These are phyloP conservation scores for Lepidocolaptes lacrymiger DNA, from an alignment of 2,797 vertebrate species.

Conservation along the genomic window DNA sequence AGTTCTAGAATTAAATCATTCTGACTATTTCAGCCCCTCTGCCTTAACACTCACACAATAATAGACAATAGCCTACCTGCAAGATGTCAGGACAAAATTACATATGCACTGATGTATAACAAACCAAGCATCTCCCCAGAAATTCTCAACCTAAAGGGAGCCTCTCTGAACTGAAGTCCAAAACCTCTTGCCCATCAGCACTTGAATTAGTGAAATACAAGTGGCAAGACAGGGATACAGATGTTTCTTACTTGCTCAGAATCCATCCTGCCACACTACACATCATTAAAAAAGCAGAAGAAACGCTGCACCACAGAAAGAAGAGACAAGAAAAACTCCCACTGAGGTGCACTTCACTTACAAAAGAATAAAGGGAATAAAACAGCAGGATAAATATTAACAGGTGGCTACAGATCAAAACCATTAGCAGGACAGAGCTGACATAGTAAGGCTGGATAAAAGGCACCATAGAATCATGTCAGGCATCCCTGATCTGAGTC, in stretches of 20 bases:
- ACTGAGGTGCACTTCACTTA: background rate
- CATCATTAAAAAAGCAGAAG: background rate
- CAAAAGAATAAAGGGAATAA: background rate
- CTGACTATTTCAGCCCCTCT: background rate
- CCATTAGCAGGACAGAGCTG: background rate
- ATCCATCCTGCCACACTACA: background rate
- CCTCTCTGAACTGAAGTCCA: background rate
- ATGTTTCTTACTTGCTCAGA: background rate
- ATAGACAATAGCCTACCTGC: background rate
- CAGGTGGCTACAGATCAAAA: background rate
- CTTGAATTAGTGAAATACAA: background rate
- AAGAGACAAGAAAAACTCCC: background rate
- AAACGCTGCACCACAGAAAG: background rate
- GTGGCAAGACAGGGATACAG: background rate
- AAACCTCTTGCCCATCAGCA: background rate
- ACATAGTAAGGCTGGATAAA: background rate
- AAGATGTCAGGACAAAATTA: background rate
- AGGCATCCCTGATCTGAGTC: background rate
- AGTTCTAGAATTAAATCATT: background rate
- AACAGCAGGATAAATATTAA: constrained; percentile 12
- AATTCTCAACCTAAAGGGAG: background rate
- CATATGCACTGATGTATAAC: background rate
- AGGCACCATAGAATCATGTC: background rate
- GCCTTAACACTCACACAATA: background rate
- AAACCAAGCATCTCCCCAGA: background rate